phyloP scores from a whole-genome alignment of 1,140 invertebrate genomes.

The Cotesia glomerata region DNA sequence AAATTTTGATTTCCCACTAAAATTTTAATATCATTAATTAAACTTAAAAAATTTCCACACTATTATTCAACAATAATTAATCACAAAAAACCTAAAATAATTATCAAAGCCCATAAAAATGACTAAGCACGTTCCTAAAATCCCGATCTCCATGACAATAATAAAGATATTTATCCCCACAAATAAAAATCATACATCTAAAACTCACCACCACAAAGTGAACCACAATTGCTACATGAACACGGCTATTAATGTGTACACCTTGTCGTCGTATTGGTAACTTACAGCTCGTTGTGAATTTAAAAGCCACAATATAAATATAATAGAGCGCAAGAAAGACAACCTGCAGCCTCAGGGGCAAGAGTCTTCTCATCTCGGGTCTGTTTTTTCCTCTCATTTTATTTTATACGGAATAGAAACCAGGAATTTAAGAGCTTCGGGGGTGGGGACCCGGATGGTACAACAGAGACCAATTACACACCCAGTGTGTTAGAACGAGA shows the following conservation, averaged over 20 bases:
- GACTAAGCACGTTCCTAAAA: not conserved
- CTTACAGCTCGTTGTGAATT: constrained; percentile 43
- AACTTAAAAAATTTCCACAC: no score
- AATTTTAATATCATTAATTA: no score
- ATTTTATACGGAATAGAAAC: constrained; percentile 22
- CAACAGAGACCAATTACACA: constrained; percentile 1
- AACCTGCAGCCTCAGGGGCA: constrained; percentile 12
- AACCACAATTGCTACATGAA: no score
- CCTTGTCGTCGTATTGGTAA: not conserved
- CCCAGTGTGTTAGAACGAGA: not conserved
- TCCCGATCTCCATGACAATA: constrained; percentile 60
- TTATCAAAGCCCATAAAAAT: no score
- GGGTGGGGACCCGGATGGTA: constrained; percentile 9
- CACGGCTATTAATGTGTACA: no score
- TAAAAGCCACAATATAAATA: constrained; percentile 35
- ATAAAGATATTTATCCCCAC: constrained; percentile 56
- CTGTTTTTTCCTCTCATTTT: not conserved
- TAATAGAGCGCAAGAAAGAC: not conserved
- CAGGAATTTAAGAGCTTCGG: constrained; percentile 7
- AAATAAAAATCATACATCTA: not conserved
- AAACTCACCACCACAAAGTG: not conserved
- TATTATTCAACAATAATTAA: no score
- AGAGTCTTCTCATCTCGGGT: constrained; percentile 9
- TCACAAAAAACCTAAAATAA: no score
- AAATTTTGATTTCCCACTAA: no score